Conservation (phyloP, 2,113 vertebrate genomes). For the Parus major region DNA sequence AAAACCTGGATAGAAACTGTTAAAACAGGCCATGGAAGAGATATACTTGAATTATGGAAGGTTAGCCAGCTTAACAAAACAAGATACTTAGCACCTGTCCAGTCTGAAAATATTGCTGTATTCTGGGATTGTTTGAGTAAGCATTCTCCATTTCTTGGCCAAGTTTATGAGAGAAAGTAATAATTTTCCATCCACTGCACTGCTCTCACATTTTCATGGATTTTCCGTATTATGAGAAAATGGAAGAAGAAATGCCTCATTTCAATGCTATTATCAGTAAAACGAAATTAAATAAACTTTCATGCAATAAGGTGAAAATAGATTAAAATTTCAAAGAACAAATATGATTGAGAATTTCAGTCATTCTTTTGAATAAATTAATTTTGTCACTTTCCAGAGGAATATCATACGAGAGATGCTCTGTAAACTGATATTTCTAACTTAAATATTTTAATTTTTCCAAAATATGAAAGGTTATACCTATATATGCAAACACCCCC, state of each 20-base stretch:
- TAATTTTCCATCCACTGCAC: constrained; percentile 4
- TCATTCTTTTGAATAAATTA: neutral
- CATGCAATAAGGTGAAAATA: neutral
- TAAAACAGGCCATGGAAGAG: neutral
- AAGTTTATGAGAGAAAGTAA: neutral
- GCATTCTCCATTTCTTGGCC: neutral
- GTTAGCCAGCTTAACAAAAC: neutral
- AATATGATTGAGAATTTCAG: neutral
- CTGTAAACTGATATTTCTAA: neutral
- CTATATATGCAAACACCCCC: neutral
- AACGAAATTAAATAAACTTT: neutral
- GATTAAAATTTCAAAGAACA: neutral
- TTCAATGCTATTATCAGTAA: neutral
- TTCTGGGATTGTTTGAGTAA: constrained; percentile 2
- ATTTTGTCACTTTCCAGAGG: neutral
- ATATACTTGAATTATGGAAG: neutral
- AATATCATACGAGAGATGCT: neutral
- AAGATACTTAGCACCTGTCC: constrained; percentile 1
- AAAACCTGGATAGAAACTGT: constrained; percentile 1
- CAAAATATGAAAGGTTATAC: neutral
- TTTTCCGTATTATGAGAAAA: constrained; percentile 24
- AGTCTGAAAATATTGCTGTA: neutral
- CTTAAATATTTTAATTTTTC: neutral
- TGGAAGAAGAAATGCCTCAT: neutral
- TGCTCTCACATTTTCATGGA: neutral